Conservation (phyloP, 2,888 invertebrate species). For the Luperina testacea region DNA sequence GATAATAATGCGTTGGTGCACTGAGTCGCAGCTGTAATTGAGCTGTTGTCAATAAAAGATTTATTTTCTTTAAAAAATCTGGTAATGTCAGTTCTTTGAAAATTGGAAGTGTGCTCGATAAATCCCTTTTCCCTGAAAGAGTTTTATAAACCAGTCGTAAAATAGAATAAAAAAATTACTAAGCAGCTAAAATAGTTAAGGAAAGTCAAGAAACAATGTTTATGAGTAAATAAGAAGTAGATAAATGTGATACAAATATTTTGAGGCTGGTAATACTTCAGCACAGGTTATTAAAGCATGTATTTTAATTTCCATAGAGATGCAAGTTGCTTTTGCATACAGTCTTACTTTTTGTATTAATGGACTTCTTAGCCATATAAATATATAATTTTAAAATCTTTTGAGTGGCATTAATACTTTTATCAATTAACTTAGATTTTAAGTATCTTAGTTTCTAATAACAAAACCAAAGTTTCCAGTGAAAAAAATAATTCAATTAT, state of each 20-base stretch:
- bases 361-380: constrained; percentile 33
- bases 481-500: constrained; percentile 25
- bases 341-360: constrained; percentile 32
- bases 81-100: background rate
- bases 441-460: constrained; percentile 66
- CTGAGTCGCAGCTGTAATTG: background rate
- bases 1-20: background rate
- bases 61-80: background rate
- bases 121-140: background rate
- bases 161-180: background rate
- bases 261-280: constrained; percentile 49
- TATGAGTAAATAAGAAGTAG: constrained; percentile 20
- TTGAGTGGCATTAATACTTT: constrained; percentile 51
- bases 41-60: background rate
- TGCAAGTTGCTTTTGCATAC: constrained; percentile 22
- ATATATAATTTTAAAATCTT: constrained; percentile 63
- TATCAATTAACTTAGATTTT: constrained; percentile 56
- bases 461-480: constrained; percentile 76
- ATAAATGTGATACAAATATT: constrained; percentile 44
- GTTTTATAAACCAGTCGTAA: background rate
- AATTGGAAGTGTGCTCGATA: constrained; percentile 1
- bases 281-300: constrained; percentile 19
- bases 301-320: constrained; percentile 21
- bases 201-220: constrained; percentile 20
- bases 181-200: constrained; percentile 38